Conservation (phyloP, 2,888 invertebrate genomes). For the Chrysopilus asiliformis region DNA sequence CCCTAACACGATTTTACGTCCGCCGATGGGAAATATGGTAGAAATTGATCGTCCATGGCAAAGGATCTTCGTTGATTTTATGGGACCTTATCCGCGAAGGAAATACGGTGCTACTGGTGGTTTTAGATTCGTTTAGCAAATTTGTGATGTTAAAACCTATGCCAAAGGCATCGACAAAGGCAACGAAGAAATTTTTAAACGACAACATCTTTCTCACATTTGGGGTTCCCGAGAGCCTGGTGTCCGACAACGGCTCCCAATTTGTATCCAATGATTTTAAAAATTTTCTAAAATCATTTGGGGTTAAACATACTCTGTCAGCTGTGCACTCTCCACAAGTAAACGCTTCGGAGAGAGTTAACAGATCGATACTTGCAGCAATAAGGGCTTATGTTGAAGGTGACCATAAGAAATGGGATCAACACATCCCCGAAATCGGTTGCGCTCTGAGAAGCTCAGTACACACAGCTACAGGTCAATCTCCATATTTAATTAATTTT, state of each 20-base stretch:
- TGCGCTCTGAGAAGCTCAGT: constrained; percentile 20
- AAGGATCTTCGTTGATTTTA: constrained; percentile 9
- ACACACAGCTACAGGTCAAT: constrained; percentile 18
- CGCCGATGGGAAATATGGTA: constrained; percentile 9
- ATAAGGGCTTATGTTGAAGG: constrained; percentile 18
- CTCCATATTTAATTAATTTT: constrained; percentile 17
- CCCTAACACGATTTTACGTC: constrained; percentile 5
- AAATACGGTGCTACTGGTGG: constrained; percentile 8
- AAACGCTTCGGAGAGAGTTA: constrained; percentile 23
- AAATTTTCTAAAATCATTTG: constrained; percentile 11
- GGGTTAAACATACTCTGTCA: constrained; percentile 13
- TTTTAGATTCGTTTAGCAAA: constrained; percentile 11
- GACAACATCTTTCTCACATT: constrained; percentile 18
- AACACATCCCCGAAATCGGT: constrained; percentile 17
- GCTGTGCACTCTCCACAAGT: constrained; percentile 23
- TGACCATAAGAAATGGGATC: constrained; percentile 19
- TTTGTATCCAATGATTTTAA: constrained; percentile 14
- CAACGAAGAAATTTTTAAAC: constrained; percentile 7
- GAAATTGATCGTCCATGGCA: constrained; percentile 9
- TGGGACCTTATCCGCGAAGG: constrained; percentile 11
- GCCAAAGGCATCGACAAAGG: constrained; percentile 2
- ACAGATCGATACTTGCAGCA: constrained; percentile 20
- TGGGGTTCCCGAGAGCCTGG: constrained; percentile 17
- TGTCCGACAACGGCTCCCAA: constrained; percentile 21
- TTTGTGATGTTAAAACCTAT: constrained; percentile 8